phyloP scores from a whole-genome alignment of 2,797 vertebrate genomes.

The Iguana delicatissima region DNA sequence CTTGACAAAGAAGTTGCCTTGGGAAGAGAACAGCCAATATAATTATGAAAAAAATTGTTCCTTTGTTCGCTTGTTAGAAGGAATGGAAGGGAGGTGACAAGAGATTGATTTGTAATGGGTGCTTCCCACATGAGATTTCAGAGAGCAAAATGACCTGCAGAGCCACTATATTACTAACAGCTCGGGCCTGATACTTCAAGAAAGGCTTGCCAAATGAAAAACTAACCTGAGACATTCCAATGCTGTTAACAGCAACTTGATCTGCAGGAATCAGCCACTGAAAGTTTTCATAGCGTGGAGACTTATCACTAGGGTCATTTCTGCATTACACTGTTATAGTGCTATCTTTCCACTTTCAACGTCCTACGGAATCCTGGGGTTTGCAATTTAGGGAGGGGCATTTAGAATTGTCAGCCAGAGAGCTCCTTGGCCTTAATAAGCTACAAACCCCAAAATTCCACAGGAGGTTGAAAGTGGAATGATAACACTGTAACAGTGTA shows the following conservation, averaged over 20 bases:
- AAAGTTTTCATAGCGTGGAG: not conserved
- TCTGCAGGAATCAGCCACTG: not conserved
- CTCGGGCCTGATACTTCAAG: not conserved
- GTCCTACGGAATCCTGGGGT: too few relatives aligned
- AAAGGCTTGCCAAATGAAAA: not conserved
- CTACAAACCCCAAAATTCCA: too few relatives aligned
- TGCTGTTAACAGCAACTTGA: too few relatives aligned
- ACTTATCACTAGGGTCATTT: not conserved
- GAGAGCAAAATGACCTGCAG: constrained; percentile 12
- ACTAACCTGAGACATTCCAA: not conserved
- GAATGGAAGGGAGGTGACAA: constrained; percentile 24
- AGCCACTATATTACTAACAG: not conserved
- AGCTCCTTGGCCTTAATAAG: too few relatives aligned
- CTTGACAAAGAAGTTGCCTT: constrained; percentile 43
- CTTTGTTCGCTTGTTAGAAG: constrained; percentile 57
- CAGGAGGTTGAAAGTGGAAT: too few relatives aligned
- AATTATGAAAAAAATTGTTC: constrained; percentile 47
- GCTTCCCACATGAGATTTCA: not conserved
- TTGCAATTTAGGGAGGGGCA: too few relatives aligned
- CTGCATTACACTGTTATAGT: too few relatives aligned
- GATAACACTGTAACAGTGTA: too few relatives aligned
- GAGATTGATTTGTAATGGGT: not conserved
- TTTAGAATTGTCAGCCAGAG: too few relatives aligned
- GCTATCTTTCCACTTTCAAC: too few relatives aligned
- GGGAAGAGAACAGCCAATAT: constrained; percentile 42